Base-by-base conservation (phyloP, 2,113 vertebrate genomes). In the Sebastes fasciatus region DNA sequence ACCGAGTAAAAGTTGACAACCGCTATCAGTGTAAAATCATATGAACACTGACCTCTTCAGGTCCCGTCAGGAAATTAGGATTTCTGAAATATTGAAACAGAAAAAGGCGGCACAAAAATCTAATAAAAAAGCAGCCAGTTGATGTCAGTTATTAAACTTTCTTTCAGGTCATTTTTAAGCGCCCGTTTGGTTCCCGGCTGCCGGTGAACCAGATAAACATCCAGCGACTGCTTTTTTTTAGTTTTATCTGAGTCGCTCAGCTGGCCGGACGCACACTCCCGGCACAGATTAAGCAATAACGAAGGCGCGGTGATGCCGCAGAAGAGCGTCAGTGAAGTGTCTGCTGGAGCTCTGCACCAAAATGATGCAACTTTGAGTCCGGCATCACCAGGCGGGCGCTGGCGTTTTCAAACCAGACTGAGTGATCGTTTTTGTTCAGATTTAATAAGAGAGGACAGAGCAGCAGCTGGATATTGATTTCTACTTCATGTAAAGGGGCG, bases 271-370 rank as follows among this genome's bases (percentile, higher is more conserved):
- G 34, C 34, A 34, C 34, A 34, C 34, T 34, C 34, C 34, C 40
- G 2, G 40, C 34, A 46, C 67, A 77, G 51, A 82, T 71, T 49
- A 77, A 78, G 77, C 69, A 83, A 80, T 75, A 55, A 86, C 6
- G 17, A 64, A 48, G 67, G 71, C 0, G 23, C 1, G 3, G 10
- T 51, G 76, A 73, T 79, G 79, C 74, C 70, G 77, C 58, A 45
- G 81, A 42, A 60, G 60, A 64, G 63, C 1, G 26, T 52, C 26
- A 14, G 74, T 60, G 48, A 86, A 54, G 61, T n/a, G 45, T 52
- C 70, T 46, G 77, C 60, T 26, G 21, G 46, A 48, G 64, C 77
- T 86, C 76, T 80, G 84, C 86, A 84, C 81, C 77, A 74, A 74
- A 34, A 70, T 82, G 21, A 84, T 82, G 86, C 78, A 88, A 55